These are phyloP conservation scores for Poecile montanus DNA, from an alignment of 2,797 vertebrate genomes.

Conservation along the genomic window DNA sequence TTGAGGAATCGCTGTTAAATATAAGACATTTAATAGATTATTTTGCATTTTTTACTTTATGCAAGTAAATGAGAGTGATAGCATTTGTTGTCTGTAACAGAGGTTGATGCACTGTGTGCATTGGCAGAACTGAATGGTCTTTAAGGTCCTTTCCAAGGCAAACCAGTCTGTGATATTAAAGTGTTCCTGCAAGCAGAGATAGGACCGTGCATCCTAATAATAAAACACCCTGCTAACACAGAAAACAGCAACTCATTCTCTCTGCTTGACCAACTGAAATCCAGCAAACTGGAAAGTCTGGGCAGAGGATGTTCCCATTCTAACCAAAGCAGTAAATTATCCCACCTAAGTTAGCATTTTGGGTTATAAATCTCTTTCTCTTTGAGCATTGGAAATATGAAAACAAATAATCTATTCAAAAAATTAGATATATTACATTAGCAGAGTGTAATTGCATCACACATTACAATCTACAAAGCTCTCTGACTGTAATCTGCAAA, in stretches of 20 bases:
- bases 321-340: not conserved
- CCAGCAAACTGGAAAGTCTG: not conserved
- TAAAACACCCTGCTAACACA: not conserved
- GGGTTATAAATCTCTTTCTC: not conserved
- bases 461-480: constrained; percentile 16
- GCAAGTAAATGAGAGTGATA: no score
- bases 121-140: not conserved
- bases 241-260: not conserved
- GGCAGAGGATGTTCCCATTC: not conserved
- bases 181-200: not conserved
- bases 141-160: not conserved
- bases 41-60: not conserved
- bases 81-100: not conserved
- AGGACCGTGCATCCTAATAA: not conserved
- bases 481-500: constrained; percentile 12
- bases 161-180: not conserved
- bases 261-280: not conserved
- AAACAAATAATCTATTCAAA: not conserved
- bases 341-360: not conserved
- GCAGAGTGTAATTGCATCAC: not conserved
- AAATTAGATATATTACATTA: constrained; percentile 25
- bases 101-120: fast-evolving
- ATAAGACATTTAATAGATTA: not conserved
- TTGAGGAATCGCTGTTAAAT: fast-evolving
- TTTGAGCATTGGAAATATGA: not conserved